Conservation (phyloP, 2,888 invertebrate genomes). For the Parnassius mnemosyne region DNA sequence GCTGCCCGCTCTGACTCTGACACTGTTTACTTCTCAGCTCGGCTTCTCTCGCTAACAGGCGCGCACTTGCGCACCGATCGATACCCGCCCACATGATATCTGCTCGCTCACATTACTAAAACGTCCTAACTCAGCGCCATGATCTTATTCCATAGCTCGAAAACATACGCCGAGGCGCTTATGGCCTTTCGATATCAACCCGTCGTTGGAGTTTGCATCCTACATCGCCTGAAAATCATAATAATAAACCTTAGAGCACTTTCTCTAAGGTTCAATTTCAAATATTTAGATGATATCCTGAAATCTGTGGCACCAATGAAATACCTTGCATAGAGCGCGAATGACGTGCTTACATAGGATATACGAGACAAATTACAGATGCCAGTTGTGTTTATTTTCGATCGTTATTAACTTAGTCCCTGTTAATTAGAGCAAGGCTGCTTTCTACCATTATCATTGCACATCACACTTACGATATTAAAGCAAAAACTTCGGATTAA, state of each 20-base stretch:
- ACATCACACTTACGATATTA: not conserved
- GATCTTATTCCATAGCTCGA: not conserved
- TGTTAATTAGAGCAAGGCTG: slow-evolving; percentile 4
- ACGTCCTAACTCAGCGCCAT: slow-evolving; percentile 17
- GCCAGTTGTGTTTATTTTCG: slow-evolving; percentile 2
- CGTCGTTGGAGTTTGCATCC: slow-evolving; percentile 3
- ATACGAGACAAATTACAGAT: slow-evolving; percentile 3
- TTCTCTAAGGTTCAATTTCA: slow-evolving; percentile 10
- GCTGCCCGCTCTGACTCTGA: too few relatives aligned
- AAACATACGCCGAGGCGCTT: not conserved
- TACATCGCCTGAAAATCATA: not conserved
- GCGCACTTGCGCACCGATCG: slow-evolving; percentile 70
- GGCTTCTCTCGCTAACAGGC: slow-evolving; percentile 35
- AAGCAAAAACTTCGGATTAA: not conserved
- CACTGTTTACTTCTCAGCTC: slow-evolving; percentile 46
- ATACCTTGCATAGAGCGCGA: slow-evolving; percentile 2
- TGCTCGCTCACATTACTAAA: slow-evolving; percentile 27
- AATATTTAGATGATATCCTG: not conserved
- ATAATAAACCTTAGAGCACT: slow-evolving; percentile 4
- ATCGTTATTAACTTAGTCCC: not conserved
- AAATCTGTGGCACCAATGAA: slow-evolving; percentile 11
- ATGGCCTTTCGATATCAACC: not conserved
- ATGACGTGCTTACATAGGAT: slow-evolving; percentile 5
- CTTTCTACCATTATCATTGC: not conserved
- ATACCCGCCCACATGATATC: slow-evolving; percentile 72